Percentiles rank a stretch among this genome's conserved stretches.
Evolutionary conservation across 2,888 invertebrate genomes (phyloP).

Genomic region (Mythimna lalbum): DNA sequence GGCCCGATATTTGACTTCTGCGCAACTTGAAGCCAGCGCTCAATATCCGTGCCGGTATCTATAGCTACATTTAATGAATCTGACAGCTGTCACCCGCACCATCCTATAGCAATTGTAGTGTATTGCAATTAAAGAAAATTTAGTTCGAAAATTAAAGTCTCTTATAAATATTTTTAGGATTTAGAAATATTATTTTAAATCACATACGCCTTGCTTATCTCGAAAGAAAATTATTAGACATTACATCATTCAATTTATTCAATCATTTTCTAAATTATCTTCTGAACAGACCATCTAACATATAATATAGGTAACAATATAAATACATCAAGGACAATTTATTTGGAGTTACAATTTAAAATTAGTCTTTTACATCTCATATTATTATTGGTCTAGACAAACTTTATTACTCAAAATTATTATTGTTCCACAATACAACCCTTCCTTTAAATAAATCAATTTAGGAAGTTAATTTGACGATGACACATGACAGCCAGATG

Average conservation of each 20-base stretch:
- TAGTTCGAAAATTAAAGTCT: neutral
- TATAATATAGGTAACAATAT: conserved; percentile 38
- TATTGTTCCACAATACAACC: conserved; percentile 27
- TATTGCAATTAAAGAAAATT: too few species aligned
- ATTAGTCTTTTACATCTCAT: conserved; percentile 53
- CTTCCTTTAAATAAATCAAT: neutral
- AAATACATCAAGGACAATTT: conserved; percentile 27
- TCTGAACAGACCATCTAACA: conserved; percentile 31
- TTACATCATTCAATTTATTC: neutral
- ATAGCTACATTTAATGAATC: too few species aligned
- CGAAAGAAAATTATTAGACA: conserved; percentile 7
- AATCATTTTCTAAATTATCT: conserved; percentile 7
- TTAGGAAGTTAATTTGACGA: neutral
- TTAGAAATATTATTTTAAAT: conserved; percentile 37
- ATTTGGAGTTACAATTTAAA: conserved; percentile 37
- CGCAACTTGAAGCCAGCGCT: too few species aligned
- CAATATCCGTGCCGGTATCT: too few species aligned
- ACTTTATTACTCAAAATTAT: conserved; percentile 29
- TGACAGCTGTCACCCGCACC: too few species aligned
- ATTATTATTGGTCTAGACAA: conserved; percentile 30
- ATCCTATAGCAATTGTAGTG: too few species aligned
- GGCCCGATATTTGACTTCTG: too few species aligned
- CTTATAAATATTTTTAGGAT: neutral
- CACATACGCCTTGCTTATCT: conserved; percentile 11
- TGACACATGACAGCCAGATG: conserved; percentile 5